phyloP scores from a whole-genome alignment of 2,797 vertebrate genomes.

The Myotis planiceps region DNA sequence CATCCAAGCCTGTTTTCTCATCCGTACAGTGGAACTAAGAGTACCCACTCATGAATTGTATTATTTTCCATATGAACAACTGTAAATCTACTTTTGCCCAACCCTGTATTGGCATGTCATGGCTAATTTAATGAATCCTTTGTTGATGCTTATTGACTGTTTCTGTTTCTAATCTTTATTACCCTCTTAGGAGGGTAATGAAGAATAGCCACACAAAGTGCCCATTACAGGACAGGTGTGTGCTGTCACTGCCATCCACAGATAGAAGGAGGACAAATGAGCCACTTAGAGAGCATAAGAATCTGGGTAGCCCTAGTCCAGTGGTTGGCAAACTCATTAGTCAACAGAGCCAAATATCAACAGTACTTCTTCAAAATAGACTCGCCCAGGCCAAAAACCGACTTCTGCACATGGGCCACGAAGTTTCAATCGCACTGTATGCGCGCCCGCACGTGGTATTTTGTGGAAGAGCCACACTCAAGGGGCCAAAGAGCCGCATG shows the following conservation, averaged over 20 bases:
- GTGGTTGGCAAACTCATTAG: too few relatives aligned
- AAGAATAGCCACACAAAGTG: not conserved
- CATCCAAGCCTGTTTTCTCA: not conserved
- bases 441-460: too few relatives aligned
- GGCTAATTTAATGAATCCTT: not conserved
- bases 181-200: not conserved
- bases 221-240: not conserved
- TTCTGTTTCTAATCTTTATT: not conserved
- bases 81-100: not conserved
- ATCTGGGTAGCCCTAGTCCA: not conserved
- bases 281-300: not conserved
- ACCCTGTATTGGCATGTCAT: not conserved
- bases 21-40: not conserved
- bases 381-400: too few relatives aligned
- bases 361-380: too few relatives aligned
- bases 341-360: too few relatives aligned
- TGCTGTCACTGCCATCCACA: not conserved
- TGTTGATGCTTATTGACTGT: too few relatives aligned
- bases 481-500: too few relatives aligned
- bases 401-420: too few relatives aligned
- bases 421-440: too few relatives aligned
- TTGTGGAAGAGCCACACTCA: too few relatives aligned
- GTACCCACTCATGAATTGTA: not conserved
- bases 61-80: not conserved
- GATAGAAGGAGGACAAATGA: not conserved